Percentiles rank a stretch among this genome's conserved stretches.
phyloP scores from a whole-genome alignment of 1,140 invertebrate genomes.

The Chrysopa pallens region DNA sequence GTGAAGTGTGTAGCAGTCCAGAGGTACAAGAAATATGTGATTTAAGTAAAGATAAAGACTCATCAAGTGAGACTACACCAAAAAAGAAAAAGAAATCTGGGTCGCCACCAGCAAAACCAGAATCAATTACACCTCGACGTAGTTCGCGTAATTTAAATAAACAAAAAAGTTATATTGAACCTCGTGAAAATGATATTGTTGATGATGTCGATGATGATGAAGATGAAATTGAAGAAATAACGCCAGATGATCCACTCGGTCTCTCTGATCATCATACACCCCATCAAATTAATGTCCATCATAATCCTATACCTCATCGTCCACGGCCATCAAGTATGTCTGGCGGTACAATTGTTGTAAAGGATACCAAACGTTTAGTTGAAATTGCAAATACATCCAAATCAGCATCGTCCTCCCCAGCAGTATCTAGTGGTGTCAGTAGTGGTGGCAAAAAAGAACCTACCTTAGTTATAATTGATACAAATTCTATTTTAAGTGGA shows the following conservation, averaged over 20 bases:
- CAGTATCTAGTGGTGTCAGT: background rate
- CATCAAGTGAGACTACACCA: constrained; percentile 20
- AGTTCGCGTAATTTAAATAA: constrained; percentile 39
- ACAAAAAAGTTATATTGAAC: constrained; percentile 34
- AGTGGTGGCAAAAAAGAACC: constrained; percentile 50
- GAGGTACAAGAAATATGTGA: constrained; percentile 27
- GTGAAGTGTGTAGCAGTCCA: constrained; percentile 23
- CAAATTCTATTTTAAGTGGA: constrained; percentile 48
- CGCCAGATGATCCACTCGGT: constrained; percentile 38
- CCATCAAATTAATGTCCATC: constrained; percentile 23
- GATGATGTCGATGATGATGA: constrained; percentile 28
- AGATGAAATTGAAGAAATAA: constrained; percentile 42
- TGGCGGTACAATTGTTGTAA: constrained; percentile 41
- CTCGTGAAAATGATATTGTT: constrained; percentile 28
- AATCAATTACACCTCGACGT: constrained; percentile 27
- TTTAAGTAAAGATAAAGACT: constrained; percentile 24
- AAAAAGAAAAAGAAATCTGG: constrained; percentile 24
- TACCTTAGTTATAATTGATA: constrained; percentile 60
- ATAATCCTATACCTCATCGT: constrained; percentile 16
- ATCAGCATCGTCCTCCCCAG: constrained; percentile 12
- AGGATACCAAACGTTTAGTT: constrained; percentile 51
- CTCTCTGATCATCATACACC: constrained; percentile 28
- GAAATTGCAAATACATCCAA: constrained; percentile 39
- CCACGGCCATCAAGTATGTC: constrained; percentile 15
- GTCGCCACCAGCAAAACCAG: constrained; percentile 15